Percentiles rank a stretch among this genome's conserved stretches.
These are phyloP conservation scores for Oreohelix idahoensis DNA, from an alignment of 1,140 invertebrate genomes.

Conservation along the genomic window DNA sequence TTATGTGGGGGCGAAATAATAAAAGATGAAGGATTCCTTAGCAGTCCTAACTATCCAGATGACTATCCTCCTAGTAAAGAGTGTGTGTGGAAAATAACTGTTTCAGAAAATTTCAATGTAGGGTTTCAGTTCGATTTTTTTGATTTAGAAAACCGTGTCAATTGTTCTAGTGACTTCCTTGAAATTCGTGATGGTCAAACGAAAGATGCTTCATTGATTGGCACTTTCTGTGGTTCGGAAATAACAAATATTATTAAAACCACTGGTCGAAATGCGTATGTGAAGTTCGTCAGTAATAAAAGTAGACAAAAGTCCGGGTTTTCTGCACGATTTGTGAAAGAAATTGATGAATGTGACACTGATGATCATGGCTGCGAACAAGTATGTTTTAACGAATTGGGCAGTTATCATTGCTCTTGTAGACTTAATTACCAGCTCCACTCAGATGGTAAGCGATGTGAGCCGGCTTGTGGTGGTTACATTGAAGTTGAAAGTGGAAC, in stretches of 20 bases:
- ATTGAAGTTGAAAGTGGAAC: constrained; percentile 93
- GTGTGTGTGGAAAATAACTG: constrained; percentile 94
- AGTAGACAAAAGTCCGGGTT: constrained; percentile 84
- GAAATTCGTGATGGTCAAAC: constrained; percentile 76
- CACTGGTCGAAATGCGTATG: constrained; percentile 88
- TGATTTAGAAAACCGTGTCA: constrained; percentile 94
- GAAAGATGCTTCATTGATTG: constrained; percentile 83
- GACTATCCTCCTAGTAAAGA: constrained; percentile 96
- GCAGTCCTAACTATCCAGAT: constrained; percentile 97
- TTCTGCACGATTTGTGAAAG: constrained; percentile 72
- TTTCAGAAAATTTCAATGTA: constrained; percentile 89
- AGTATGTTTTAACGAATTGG: constrained; percentile 94
- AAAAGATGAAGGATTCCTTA: constrained; percentile 82
- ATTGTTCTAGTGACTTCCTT: constrained; percentile 97
- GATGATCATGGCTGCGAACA: constrained; percentile 95
- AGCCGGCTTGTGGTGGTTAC: constrained; percentile 96
- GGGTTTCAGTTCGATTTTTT: constrained; percentile 81
- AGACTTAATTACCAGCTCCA: constrained; percentile 95
- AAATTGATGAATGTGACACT: constrained; percentile 92
- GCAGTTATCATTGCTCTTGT: constrained; percentile 94
- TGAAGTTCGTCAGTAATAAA: constrained; percentile 96
- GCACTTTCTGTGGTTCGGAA: constrained; percentile 96
- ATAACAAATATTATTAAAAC: constrained; percentile 90
- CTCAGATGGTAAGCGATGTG: constrained; percentile 96
- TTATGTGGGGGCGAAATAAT: constrained; percentile 86